A percentile compares a stretch with the other conserved stretches of the same genome.
Evolutionary conservation across 2,113 vertebrate genomes (phyloP).

Genomic region (pig (Sus scrofa)): DNA sequence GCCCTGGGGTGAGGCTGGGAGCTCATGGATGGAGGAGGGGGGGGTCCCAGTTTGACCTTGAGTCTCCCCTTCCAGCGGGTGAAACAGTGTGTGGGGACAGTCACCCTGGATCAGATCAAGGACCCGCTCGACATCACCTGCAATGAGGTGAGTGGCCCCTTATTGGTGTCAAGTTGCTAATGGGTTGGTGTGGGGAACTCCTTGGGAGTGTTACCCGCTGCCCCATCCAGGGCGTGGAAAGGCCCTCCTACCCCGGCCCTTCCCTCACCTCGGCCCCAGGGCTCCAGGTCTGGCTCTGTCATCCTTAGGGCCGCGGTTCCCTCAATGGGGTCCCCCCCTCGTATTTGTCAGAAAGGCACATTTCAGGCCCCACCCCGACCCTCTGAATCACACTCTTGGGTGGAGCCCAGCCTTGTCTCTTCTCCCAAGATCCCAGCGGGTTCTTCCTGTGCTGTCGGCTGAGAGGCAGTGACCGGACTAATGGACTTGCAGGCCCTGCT

Average conservation of each 20-base stretch:
- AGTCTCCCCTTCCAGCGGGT: slow-evolving; percentile 37
- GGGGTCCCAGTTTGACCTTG: not conserved
- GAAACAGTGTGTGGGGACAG: slow-evolving; percentile 1
- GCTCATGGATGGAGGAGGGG: not conserved
- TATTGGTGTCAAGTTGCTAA: not conserved
- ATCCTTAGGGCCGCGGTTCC: not conserved
- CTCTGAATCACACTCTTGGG: not conserved
- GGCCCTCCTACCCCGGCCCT: not conserved
- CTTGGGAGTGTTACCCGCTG: not conserved
- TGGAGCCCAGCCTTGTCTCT: too few species aligned
- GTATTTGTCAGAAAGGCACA: not conserved
- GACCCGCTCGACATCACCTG: not conserved
- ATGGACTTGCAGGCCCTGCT: not conserved
- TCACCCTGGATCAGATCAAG: not conserved
- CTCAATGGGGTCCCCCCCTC: not conserved
- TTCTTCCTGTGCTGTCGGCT: not conserved
- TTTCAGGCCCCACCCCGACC: not conserved
- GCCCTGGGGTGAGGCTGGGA: not conserved
- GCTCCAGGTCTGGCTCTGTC: not conserved
- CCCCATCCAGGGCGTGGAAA: not conserved
- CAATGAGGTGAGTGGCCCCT: slow-evolving; percentile 41
- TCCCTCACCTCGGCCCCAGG: not conserved
- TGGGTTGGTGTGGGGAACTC: rapidly evolving
- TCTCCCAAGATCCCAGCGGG: not conserved
- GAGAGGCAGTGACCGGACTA: not conserved